phyloP scores from a whole-genome alignment of 2,113 vertebrate species.

The Thinocorus orbignyianus region DNA sequence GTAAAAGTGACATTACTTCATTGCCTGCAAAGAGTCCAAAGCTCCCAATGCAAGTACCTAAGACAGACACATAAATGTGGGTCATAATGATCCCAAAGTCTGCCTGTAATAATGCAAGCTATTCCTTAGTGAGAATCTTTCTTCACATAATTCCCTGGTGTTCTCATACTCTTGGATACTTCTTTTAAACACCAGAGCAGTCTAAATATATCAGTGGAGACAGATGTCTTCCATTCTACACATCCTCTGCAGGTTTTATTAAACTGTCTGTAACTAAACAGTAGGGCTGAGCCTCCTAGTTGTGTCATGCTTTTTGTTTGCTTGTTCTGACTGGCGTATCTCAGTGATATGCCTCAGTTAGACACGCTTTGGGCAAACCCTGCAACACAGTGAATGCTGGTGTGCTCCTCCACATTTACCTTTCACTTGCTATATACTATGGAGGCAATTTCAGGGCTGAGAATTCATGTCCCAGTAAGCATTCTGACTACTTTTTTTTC shows the following conservation, averaged over 20 bases:
- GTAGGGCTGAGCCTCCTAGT: background rate
- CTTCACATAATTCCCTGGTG: background rate
- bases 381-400: background rate
- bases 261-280: background rate
- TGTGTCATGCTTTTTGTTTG: background rate
- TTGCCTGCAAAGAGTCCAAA: background rate
- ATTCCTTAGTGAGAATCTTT: background rate
- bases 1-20: background rate
- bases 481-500: background rate
- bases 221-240: background rate
- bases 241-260: background rate
- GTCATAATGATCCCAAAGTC: background rate
- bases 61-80: background rate
- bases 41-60: background rate
- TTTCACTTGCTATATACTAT: background rate
- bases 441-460: background rate
- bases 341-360: background rate
- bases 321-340: background rate
- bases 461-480: background rate
- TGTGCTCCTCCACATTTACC: background rate
- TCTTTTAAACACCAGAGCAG: slow-evolving; percentile 1
- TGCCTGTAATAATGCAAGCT: background rate
- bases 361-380: background rate
- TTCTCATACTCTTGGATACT: background rate
- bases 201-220: background rate